These are phyloP conservation scores for Tauraco hartlaubi DNA, from an alignment of 2,797 vertebrate genomes.

Conservation along the genomic window DNA sequence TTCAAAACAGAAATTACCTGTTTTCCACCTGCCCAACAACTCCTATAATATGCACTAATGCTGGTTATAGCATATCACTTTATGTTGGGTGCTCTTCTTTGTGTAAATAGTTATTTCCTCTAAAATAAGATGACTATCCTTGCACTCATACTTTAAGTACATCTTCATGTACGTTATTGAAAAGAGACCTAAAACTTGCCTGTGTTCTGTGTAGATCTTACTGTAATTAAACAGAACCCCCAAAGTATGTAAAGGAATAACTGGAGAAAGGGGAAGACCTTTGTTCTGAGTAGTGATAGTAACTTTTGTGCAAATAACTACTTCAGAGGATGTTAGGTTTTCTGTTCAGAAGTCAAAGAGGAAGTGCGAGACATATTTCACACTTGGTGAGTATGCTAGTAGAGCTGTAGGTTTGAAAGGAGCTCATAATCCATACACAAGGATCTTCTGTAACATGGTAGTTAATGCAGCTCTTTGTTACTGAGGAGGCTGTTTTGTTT, in stretches of 20 bases:
- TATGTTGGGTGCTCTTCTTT: background rate
- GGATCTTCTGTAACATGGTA: background rate
- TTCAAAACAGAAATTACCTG: background rate
- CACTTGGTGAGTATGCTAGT: accelerated
- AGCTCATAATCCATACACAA: background rate
- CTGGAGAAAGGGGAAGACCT: background rate
- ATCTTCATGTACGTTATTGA: background rate
- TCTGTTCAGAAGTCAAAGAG: background rate
- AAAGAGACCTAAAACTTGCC: background rate
- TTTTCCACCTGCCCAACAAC: background rate
- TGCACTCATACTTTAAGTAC: background rate
- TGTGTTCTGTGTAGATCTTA: background rate
- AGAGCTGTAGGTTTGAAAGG: background rate
- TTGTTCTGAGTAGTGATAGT: background rate
- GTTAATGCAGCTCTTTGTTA: background rate
- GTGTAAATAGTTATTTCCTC: background rate
- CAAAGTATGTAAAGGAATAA: background rate
- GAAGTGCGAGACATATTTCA: background rate
- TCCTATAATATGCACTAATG: background rate
- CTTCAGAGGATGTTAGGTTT: background rate
- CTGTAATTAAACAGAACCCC: background rate
- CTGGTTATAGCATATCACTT: background rate
- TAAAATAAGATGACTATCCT: background rate
- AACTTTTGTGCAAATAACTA: background rate
- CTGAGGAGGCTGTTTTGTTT: background rate